Evolutionary conservation across 2,113 vertebrate species (phyloP).

Genomic region (Xiphorhynchus elegans): DNA sequence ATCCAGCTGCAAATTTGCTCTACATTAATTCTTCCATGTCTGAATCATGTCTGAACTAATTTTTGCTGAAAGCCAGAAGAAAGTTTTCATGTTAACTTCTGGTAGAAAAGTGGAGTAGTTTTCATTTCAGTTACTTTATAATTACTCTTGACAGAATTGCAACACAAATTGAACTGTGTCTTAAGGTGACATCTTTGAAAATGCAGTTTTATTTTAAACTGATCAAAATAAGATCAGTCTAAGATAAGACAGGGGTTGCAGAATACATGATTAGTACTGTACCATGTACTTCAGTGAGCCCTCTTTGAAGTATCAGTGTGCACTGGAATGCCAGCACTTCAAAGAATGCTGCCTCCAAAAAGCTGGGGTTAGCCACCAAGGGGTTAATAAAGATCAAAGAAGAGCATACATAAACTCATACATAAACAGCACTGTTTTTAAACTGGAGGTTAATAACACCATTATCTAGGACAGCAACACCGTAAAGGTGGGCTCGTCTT

Average conservation of each 20-base stretch:
- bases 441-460: conserved; percentile 5
- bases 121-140: not conserved
- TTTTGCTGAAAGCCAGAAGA: not conserved
- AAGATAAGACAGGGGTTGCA: not conserved
- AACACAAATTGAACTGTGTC: not conserved
- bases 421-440: conserved; percentile 33
- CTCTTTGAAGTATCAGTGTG: conserved; percentile 25
- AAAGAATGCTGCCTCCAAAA: conserved; percentile 38
- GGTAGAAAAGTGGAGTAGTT: not conserved
- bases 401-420: not conserved
- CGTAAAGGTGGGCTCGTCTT: conserved; percentile 19
- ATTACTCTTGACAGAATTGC: not conserved
- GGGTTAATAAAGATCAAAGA: conserved; percentile 66
- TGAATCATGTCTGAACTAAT: not conserved
- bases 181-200: not conserved
- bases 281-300: not conserved
- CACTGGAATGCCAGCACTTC: conserved; percentile 39
- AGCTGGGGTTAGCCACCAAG: not conserved
- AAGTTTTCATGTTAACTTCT: not conserved
- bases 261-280: not conserved
- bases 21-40: not conserved
- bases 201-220: not conserved
- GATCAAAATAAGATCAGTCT: not conserved
- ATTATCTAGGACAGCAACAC: not conserved
- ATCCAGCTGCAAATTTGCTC: not conserved